Evolutionary conservation across 2,113 vertebrate species (phyloP).

Genomic region (Brachyhypopomus occidentalis): DNA sequence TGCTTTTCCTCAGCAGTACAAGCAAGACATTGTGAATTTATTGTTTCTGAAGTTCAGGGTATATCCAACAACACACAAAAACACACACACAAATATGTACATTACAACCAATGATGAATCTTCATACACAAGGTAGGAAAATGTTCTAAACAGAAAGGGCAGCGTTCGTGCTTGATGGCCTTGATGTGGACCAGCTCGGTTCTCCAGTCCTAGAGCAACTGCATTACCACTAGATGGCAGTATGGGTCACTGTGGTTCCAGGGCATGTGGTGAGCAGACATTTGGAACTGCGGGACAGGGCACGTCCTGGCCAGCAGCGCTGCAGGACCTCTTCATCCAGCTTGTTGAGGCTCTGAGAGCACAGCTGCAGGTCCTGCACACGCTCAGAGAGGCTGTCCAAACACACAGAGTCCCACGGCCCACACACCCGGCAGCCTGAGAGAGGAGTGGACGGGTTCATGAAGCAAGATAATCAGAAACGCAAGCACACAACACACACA

Average conservation of each 20-base stretch:
- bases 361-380: constrained; percentile 74
- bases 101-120: neutral
- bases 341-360: constrained; percentile 72
- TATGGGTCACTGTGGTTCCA: constrained; percentile 32
- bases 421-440: constrained; percentile 75
- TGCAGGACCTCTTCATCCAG: constrained; percentile 65
- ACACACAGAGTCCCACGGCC: constrained; percentile 60
- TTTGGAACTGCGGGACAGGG: constrained; percentile 62
- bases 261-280: constrained; percentile 61
- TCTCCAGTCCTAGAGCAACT: neutral
- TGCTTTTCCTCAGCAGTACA: no score
- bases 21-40: no score
- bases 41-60: no score
- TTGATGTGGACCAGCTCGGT: neutral
- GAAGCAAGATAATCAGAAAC: neutral
- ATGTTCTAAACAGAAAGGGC: neutral
- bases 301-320: constrained; percentile 55
- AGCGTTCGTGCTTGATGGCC: neutral
- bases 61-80: neutral
- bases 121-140: neutral
- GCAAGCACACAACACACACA: neutral
- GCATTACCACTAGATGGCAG: neutral
- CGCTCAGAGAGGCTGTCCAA: constrained; percentile 56
- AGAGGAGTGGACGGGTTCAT: neutral
- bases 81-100: neutral